These are phyloP conservation scores for Gila orcuttii DNA, from an alignment of 2,113 vertebrate species.

Conservation along the genomic window DNA sequence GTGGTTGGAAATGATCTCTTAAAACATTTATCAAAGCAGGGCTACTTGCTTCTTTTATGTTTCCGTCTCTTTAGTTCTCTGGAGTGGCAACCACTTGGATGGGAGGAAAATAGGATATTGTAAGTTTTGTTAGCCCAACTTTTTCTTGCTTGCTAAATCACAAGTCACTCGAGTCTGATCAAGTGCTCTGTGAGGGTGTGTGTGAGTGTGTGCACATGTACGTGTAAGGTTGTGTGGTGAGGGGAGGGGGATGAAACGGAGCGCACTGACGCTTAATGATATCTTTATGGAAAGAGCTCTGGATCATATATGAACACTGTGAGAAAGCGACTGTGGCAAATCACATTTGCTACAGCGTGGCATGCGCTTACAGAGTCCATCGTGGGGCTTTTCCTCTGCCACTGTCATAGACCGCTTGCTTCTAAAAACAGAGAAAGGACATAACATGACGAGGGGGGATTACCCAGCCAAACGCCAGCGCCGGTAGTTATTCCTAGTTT, in stretches of 20 bases:
- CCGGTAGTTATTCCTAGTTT: slow-evolving; percentile 43
- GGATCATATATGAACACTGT: slow-evolving; percentile 53
- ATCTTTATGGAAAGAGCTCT: slow-evolving; percentile 50
- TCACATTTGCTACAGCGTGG: slow-evolving; percentile 61
- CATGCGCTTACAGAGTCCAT: slow-evolving; percentile 44
- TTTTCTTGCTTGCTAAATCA: slow-evolving; percentile 70
- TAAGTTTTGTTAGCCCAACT: slow-evolving; percentile 75
- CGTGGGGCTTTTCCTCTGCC: slow-evolving; percentile 26
- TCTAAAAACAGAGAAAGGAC: slow-evolving; percentile 36
- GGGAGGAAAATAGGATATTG: slow-evolving; percentile 82
- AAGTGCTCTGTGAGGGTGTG: slow-evolving; percentile 54
- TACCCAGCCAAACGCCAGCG: slow-evolving; percentile 21
- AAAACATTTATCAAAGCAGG: slow-evolving; percentile 76
- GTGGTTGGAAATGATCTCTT: slow-evolving; percentile 74
- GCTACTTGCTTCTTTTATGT: slow-evolving; percentile 76
- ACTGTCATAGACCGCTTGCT: slow-evolving; percentile 51
- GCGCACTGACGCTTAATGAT: slow-evolving; percentile 53
- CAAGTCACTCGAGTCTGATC: slow-evolving; percentile 61
- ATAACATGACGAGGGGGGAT: slow-evolving; percentile 22
- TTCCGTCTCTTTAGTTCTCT: slow-evolving; percentile 80
- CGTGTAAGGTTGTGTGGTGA: slow-evolving; percentile 33
- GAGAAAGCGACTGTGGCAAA: slow-evolving; percentile 62
- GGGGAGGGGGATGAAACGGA: slow-evolving; percentile 46
- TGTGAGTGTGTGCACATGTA: slow-evolving; percentile 45
- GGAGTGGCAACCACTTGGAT: slow-evolving; percentile 81